A percentile compares a stretch with the other conserved stretches of the same genome.
phyloP scores from a whole-genome alignment of 2,888 invertebrate species.

The Xiphydria camelus region DNA sequence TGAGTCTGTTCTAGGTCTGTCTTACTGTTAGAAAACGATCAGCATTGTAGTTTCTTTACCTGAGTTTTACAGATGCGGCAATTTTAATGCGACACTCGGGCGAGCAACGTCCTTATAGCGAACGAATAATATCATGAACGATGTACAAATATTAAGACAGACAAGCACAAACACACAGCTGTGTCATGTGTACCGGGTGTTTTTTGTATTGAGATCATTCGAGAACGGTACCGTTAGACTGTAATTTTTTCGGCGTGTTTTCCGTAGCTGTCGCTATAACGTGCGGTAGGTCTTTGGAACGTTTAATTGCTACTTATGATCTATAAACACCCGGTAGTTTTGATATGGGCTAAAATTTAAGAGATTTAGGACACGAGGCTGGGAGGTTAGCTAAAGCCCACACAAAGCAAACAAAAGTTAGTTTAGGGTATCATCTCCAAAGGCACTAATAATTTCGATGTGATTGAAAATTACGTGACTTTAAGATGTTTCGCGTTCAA shows the following conservation, averaged over 20 bases:
- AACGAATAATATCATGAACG: no score
- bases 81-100: no score
- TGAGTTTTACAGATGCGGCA: no score
- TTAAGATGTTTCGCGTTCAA: conserved; percentile 41
- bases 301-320: conserved; percentile 10
- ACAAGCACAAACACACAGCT: conserved; percentile 57
- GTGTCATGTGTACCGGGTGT: conserved; percentile 57
- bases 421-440: conserved; percentile 37
- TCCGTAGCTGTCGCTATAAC: no score
- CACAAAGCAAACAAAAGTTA: conserved; percentile 50
- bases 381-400: conserved; percentile 56
- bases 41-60: no score
- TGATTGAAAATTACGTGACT: conserved; percentile 5
- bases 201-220: conserved; percentile 25
- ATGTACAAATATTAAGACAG: conserved; percentile 49
- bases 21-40: conserved; percentile 42
- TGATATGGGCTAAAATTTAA: conserved; percentile 50
- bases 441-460: no score
- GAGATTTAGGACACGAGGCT: conserved; percentile 51
- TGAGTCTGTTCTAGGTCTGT: conserved; percentile 58
- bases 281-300: conserved; percentile 12
- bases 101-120: no score
- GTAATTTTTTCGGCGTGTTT: conserved; percentile 11
- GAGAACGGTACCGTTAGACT: background rate
- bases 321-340: conserved; percentile 56